Conservation (phyloP, 2,888 invertebrate genomes). For the Ganaspis brasiliensis region DNA sequence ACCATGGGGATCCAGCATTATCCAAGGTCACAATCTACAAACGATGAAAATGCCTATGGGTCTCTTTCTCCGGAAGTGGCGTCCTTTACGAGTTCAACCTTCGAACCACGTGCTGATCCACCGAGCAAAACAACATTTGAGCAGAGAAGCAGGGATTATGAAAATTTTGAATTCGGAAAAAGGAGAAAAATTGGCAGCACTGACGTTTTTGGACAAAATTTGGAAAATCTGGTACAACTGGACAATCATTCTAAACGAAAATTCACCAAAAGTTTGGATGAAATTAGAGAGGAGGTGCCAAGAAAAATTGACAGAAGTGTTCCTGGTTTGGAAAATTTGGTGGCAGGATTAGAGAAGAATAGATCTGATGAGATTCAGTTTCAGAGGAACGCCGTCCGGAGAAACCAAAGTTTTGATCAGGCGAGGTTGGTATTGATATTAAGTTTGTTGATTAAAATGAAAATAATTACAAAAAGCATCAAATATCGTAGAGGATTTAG, state of each 20-base stretch:
- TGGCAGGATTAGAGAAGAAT: conserved; percentile 34
- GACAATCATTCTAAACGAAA: conserved; percentile 75
- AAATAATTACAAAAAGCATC: too few species aligned
- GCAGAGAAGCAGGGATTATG: conserved; percentile 44
- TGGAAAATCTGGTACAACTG: conserved; percentile 76
- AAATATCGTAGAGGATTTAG: too few species aligned
- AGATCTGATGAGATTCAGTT: conserved; percentile 41
- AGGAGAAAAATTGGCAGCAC: conserved; percentile 75
- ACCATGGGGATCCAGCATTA: conserved; percentile 73
- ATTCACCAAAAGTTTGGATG: conserved; percentile 74
- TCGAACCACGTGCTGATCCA: conserved; percentile 67
- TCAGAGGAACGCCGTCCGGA: conserved; percentile 64
- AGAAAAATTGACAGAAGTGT: conserved; percentile 50
- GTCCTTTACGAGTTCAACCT: conserved; percentile 74
- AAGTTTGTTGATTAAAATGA: too few species aligned
- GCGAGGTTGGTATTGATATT: not conserved
- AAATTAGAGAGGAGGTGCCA: conserved; percentile 72
- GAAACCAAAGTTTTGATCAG: conserved; percentile 77
- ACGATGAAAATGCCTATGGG: conserved; percentile 72
- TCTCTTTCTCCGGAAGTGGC: conserved; percentile 74
- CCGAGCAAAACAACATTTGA: conserved; percentile 53
- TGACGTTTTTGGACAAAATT: conserved; percentile 78
- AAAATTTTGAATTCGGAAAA: conserved; percentile 67
- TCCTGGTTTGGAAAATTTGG: conserved; percentile 40
- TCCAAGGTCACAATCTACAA: conserved; percentile 68